These are phyloP conservation scores for Candidula unifasciata DNA, from an alignment of 2,888 invertebrate genomes.

Conservation along the genomic window DNA sequence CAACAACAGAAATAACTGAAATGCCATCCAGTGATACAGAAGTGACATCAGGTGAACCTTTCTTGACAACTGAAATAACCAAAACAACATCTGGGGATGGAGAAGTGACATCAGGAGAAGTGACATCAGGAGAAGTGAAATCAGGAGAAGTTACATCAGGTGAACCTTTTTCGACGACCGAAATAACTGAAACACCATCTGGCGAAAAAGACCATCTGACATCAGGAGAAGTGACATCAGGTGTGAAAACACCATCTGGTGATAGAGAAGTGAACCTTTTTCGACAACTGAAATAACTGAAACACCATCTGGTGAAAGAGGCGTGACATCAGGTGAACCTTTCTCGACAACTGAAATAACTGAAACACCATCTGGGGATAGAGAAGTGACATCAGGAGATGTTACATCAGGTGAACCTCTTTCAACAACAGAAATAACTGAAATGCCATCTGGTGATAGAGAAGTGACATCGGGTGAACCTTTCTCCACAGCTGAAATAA, in stretches of 20 bases:
- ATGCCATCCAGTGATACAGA: too few relatives aligned
- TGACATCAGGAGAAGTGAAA: too few relatives aligned
- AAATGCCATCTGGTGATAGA: neutral
- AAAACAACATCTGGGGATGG: too few relatives aligned
- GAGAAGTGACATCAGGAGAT: neutral
- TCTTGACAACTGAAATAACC: too few relatives aligned
- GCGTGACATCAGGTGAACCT: too few relatives aligned
- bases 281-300: neutral
- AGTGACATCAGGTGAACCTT: too few relatives aligned
- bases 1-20: too few relatives aligned
- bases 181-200: neutral
- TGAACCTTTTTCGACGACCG: neutral
- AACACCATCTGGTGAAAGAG: neutral
- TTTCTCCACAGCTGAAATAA: too few relatives aligned
- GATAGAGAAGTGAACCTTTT: neutral
- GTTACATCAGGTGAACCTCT: neutral
- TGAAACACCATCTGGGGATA: neutral
- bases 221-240: neutral
- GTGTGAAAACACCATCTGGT: neutral
- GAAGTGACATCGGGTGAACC: constrained; percentile 4
- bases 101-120: too few relatives aligned
- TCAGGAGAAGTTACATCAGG: neutral
- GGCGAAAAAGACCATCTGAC: constrained; percentile 1
- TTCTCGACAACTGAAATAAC: too few relatives aligned
- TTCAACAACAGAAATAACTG: neutral